phyloP scores from a whole-genome alignment of 2,113 vertebrate species.

The Cairina moschata region DNA sequence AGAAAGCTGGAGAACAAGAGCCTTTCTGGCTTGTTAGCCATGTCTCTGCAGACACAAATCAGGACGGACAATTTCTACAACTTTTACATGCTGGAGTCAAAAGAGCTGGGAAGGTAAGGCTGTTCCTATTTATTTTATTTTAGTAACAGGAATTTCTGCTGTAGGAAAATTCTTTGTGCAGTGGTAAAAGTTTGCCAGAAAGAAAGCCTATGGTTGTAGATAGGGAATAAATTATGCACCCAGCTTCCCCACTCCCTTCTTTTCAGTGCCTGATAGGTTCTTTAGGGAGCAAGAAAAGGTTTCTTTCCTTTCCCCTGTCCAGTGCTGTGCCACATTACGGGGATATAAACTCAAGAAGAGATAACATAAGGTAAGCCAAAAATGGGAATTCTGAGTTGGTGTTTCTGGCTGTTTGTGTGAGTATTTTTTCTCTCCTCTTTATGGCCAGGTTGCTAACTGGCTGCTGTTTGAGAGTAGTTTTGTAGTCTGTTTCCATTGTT shows the following conservation, averaged over 20 bases:
- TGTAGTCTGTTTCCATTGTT: neutral
- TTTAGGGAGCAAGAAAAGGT: neutral
- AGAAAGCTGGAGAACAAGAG: slow-evolving; percentile 86
- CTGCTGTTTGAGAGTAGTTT: neutral
- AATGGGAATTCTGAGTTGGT: neutral
- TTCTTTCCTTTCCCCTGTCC: neutral
- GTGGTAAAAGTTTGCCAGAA: too few species aligned
- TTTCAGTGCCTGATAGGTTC: neutral
- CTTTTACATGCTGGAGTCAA: slow-evolving; percentile 83
- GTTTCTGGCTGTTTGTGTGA: neutral
- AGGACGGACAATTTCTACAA: slow-evolving; percentile 82
- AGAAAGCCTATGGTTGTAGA: neutral
- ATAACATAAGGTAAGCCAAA: neutral
- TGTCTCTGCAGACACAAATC: slow-evolving; percentile 84
- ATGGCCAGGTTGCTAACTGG: neutral
- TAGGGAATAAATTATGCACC: neutral
- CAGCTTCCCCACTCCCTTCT: neutral
- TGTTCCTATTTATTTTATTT: neutral
- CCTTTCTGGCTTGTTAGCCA: slow-evolving; percentile 83
- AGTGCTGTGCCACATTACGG: neutral
- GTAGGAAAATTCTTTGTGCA: neutral
- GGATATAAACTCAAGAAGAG: neutral
- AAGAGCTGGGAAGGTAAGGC: slow-evolving; percentile 90
- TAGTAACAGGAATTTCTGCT: neutral
- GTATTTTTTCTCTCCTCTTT: neutral